These are phyloP conservation scores for Sclerodermus sp. DNA, from an alignment of 2,888 invertebrate genomes.

Conservation along the genomic window DNA sequence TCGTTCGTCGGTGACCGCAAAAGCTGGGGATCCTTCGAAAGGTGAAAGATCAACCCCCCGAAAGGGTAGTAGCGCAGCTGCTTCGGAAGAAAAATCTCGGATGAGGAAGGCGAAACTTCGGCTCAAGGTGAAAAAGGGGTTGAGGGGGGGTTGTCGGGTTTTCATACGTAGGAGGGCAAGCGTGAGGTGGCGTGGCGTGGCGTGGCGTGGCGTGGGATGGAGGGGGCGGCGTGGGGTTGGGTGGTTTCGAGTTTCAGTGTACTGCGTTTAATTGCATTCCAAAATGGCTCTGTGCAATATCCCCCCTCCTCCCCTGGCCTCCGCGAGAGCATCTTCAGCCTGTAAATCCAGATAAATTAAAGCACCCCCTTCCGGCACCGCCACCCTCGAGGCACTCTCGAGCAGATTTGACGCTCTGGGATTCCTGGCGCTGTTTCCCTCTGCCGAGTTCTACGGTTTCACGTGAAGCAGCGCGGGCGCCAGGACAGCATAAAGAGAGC, in stretches of 20 bases:
- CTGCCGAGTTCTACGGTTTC: background rate
- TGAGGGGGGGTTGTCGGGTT: too few relatives aligned
- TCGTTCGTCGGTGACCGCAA: too few relatives aligned
- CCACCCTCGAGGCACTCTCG: background rate
- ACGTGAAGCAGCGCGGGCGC: background rate
- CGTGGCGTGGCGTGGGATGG: conserved; percentile 7
- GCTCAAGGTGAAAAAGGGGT: too few relatives aligned
- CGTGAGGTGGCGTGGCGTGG: too few relatives aligned
- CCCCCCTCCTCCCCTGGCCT: conserved; percentile 17
- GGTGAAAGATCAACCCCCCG: too few relatives aligned
- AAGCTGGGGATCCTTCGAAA: too few relatives aligned
- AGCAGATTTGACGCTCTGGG: background rate
- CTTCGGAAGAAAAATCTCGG: too few relatives aligned
- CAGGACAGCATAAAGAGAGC: too few relatives aligned
- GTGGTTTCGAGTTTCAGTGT: conserved; percentile 42
- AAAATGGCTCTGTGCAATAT: conserved; percentile 49
- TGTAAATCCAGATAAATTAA: conserved; percentile 37
- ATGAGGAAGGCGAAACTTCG: too few relatives aligned
- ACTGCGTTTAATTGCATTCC: conserved; percentile 55
- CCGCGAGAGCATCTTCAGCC: conserved; percentile 25
- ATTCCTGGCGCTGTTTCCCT: background rate
- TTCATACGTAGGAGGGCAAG: too few relatives aligned
- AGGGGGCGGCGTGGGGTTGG: conserved; percentile 3
- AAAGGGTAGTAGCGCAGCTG: too few relatives aligned
- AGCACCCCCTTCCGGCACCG: conserved; percentile 8